Conservation (phyloP, 2,888 invertebrate genomes). For the Ichneumon xanthorius region DNA sequence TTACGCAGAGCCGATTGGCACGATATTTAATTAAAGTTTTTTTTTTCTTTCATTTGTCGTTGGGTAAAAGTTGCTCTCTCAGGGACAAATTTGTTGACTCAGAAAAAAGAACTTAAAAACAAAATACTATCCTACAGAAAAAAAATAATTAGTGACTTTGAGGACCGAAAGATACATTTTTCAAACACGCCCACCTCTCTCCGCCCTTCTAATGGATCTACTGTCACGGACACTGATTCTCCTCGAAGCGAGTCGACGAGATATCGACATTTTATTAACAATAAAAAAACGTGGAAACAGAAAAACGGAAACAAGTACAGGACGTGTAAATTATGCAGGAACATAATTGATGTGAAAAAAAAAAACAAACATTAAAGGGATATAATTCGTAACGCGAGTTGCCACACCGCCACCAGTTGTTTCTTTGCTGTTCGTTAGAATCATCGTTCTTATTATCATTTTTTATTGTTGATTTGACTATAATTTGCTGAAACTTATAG, state of each 20-base stretch:
- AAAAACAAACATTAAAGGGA: conserved; percentile 21
- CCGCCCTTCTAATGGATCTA: background rate
- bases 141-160: background rate
- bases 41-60: background rate
- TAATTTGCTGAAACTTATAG: conserved; percentile 61
- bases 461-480: conserved; percentile 43
- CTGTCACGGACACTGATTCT: conserved; percentile 22
- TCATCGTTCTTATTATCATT: conserved; percentile 53
- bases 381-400: conserved; percentile 35
- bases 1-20: background rate
- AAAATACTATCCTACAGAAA: background rate
- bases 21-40: background rate
- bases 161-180: background rate
- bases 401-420: conserved; percentile 46
- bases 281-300: background rate
- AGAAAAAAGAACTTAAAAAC: background rate
- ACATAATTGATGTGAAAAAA: conserved; percentile 13
- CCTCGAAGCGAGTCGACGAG: conserved; percentile 25
- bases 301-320: background rate
- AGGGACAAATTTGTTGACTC: background rate
- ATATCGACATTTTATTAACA: conserved; percentile 6
- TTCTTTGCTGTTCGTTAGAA: conserved; percentile 43
- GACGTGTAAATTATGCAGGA: conserved; percentile 19
- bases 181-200: background rate
- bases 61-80: background rate